These are phyloP conservation scores for Branchipolynoe longqiensis DNA, from an alignment of 2,888 invertebrate species.

Conservation along the genomic window DNA sequence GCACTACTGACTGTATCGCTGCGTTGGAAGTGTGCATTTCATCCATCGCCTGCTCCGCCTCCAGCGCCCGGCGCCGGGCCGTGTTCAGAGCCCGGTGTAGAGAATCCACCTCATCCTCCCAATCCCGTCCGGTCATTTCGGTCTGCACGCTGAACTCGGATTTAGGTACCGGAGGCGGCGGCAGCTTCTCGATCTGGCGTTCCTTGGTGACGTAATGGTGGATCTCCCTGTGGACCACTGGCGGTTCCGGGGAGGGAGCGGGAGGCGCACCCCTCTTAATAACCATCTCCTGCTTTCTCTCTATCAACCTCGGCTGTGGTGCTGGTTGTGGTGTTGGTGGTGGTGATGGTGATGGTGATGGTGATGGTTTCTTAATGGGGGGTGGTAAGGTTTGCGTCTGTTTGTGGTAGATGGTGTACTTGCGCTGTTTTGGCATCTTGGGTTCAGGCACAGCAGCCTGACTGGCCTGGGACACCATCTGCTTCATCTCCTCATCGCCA, in stretches of 20 bases:
- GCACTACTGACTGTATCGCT: constrained; percentile 21
- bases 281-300: constrained; percentile 25
- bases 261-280: constrained; percentile 11
- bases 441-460: constrained; percentile 6
- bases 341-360: neutral
- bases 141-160: constrained; percentile 59
- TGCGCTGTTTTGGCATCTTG: constrained; percentile 15
- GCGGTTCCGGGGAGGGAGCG: constrained; percentile 29
- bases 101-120: constrained; percentile 16
- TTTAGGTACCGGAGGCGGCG: constrained; percentile 42
- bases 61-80: constrained; percentile 23
- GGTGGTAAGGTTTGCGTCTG: constrained; percentile 61
- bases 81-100: neutral
- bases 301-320: constrained; percentile 1
- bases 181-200: constrained; percentile 61
- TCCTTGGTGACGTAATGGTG: constrained; percentile 63
- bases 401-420: constrained; percentile 59
- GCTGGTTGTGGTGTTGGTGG: constrained; percentile 30
- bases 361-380: neutral
- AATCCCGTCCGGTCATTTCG: constrained; percentile 50
- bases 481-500: constrained; percentile 14
- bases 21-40: constrained; percentile 43
- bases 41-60: constrained; percentile 17
- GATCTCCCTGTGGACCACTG: constrained; percentile 57
- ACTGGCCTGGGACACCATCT: constrained; percentile 35